Evolutionary conservation across 2,113 vertebrate genomes (phyloP), one percentile per base, ranked within the genome.

Genomic region (Pachypanchax playfairii): DNA sequence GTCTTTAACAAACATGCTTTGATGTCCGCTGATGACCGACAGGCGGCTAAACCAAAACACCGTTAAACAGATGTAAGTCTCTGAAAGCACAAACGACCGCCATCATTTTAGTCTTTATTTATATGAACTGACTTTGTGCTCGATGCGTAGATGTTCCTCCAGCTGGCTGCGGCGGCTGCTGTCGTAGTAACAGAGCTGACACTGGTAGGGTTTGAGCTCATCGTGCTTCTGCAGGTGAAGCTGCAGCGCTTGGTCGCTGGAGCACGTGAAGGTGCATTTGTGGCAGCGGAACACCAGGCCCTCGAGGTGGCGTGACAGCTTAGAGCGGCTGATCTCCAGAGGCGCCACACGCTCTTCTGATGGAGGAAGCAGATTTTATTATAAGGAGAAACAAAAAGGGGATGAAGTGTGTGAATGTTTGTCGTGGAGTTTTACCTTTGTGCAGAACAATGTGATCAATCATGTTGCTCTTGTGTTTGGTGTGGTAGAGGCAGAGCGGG

Each of bases 201-300:
- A 99, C 86, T 97, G 95, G 88, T 98, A 99, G 52, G 96, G 96
- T 89, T 93, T 97, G 73, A 96, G 88, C 88, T 97, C 95, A 65
- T 93, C 93, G 86, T 98, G 96, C 92, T 98, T 98, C 86, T 94
- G 94, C 83, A 97, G 92, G 92, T 99, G 97, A 56, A 94, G 94
- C 91, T 97, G 96, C 81, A 99, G 92, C 75, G 91, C 93, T 85
- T 95, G 94, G 44, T 96, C 95, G 51, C 93, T 98, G 86, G 97
- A 98, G 91, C 97, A 98, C 72, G 95, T 98, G 89, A 99, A 99
- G 73, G 97, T 98, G 90, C 97, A 99, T 88, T 95, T 96, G 90
- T 97, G 95, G 85, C 97, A 99, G 69, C 95, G 95, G 89, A 98
- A 98, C 72, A 98, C 94, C 59, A 97, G 80, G 75, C 96, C 97